A percentile compares a stretch with the other conserved stretches of the same genome.
phyloP scores from a whole-genome alignment of 1,140 invertebrate species.

The Diorhabda elongata region DNA sequence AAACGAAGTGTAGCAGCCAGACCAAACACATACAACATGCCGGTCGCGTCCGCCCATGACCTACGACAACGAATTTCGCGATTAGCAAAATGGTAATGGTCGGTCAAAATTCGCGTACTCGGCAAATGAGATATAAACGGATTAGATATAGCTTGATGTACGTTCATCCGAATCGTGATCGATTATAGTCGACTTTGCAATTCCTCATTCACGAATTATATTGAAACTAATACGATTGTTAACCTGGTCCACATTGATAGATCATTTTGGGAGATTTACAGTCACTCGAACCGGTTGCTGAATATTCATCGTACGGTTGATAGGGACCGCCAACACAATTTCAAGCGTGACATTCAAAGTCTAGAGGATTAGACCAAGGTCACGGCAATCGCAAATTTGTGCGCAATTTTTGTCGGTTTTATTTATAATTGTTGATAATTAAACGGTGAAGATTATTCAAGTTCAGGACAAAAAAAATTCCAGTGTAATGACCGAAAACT shows the following conservation, averaged over 20 bases:
- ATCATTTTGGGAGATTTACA: not conserved
- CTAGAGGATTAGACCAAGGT: not conserved
- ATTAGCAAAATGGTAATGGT: constrained; percentile 27
- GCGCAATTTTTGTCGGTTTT: not conserved
- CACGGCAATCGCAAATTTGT: not conserved
- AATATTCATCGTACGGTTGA: not conserved
- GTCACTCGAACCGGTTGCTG: not conserved
- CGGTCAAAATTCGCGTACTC: constrained; percentile 3
- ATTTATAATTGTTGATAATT: no score
- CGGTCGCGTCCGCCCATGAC: constrained; percentile 24
- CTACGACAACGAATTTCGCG: constrained; percentile 33
- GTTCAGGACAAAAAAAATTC: no score
- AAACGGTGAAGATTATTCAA: no score
- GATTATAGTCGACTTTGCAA: no score
- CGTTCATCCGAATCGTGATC: no score
- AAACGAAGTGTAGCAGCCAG: constrained; percentile 14
- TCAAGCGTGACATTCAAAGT: not conserved
- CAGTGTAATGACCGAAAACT: no score
- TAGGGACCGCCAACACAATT: not conserved
- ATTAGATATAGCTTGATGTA: no score
- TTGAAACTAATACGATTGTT: no score
- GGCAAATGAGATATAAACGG: no score
- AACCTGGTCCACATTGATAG: not conserved
- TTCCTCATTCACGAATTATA: no score
- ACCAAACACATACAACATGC: constrained; percentile 23